Evolutionary conservation across 2,888 invertebrate genomes (phyloP), one percentile per base, ranked within the genome.

Genomic region (Oxystoma pomonae): DNA sequence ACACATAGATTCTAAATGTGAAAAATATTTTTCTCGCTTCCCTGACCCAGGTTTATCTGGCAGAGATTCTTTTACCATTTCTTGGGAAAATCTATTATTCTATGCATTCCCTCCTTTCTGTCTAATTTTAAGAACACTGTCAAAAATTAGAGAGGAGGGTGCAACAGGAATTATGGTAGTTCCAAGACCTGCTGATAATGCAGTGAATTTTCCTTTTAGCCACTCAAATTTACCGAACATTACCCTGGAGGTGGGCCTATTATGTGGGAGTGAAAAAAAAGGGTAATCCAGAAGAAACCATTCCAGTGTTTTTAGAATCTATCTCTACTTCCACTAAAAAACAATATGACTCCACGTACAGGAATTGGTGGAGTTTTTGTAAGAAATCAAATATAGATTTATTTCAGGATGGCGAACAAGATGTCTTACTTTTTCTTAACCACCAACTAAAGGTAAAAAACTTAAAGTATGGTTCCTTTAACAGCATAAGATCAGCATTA

Each of bases 71-170:
- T 74, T 75, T 60, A 75, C 70, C 20, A 65, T 60, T 58, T 35
- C 51, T 64, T 64, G 69, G 69, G 49, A 22, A 1, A 21, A 62
- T 16, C 50, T 58, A 50, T 17, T 21, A 35, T 65, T 68, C 19
- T 67, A 67, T 57, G 68, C 64, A 1, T 68, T 66, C 49, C 64
- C 66, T 5, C 66, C 74, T 0, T 76, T 76, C 64, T 67, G 69
- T 1, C 20, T 74, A 9, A 68, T 76, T 20, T 60, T 73, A 35
- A 70, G 65, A 64, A 61, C 64, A 1, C 53, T 77, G n/a, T 61
- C 67, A 60, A 76, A 77, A 65, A 75, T 77, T 51, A 65, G 63
- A 9, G 67, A 71, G 70, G 72, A 74, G 17, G 19, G 61, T 21
- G 66, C 61, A 18, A 58, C 22, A 21, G 64, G 59, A 1, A 66